phyloP scores from a whole-genome alignment of 2,797 vertebrate species.

The Poeciliopsis gracilis region DNA sequence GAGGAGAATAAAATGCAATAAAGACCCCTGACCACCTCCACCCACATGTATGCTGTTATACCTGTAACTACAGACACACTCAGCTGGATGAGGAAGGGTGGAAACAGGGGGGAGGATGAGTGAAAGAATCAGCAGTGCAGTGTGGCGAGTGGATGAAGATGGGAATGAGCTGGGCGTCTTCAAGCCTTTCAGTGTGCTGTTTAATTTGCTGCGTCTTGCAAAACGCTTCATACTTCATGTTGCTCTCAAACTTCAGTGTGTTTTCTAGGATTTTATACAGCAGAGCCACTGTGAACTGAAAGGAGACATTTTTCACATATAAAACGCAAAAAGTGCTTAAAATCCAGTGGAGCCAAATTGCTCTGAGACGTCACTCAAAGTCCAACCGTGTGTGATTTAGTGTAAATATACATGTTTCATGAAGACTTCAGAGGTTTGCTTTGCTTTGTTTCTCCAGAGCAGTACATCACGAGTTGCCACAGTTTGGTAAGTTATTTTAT shows the following conservation, averaged over 20 bases:
- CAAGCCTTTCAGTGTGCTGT: not conserved
- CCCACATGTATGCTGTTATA: constrained; percentile 14
- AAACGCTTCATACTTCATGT: not conserved
- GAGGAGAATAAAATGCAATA: constrained; percentile 35
- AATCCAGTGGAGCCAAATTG: not conserved
- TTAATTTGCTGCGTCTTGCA: not conserved
- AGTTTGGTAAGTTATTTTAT: not conserved
- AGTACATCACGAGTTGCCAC: not conserved
- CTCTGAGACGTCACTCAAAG: too few species aligned
- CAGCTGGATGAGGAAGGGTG: constrained; percentile 12
- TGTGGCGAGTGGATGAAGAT: constrained; percentile 43
- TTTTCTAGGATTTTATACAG: not conserved
- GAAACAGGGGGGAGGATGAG: constrained; percentile 15
- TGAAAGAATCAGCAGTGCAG: constrained; percentile 57
- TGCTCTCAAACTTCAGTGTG: not conserved
- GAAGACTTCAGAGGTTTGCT: not conserved
- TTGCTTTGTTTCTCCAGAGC: not conserved
- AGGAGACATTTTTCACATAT: not conserved
- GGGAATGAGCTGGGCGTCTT: constrained; percentile 31
- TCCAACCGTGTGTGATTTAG: not conserved
- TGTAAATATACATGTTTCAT: not conserved
- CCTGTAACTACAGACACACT: constrained; percentile 7
- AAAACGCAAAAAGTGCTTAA: not conserved
- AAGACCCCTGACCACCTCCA: constrained; percentile 4
- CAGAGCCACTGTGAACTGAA: not conserved